phyloP scores from a whole-genome alignment of 1,140 invertebrate genomes.

The Atta cephalotes region DNA sequence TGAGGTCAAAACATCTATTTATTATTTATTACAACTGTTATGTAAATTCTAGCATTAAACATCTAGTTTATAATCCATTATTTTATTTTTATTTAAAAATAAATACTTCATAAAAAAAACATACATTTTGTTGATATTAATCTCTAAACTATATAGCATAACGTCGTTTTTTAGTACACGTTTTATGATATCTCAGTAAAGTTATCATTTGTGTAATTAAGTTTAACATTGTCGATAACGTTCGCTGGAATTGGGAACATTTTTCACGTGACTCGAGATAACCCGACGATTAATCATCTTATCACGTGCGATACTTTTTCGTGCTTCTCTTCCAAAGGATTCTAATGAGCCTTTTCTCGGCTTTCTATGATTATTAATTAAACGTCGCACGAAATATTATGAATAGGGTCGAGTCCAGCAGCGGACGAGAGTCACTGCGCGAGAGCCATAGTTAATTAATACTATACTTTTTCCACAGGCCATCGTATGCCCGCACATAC shows the following conservation, averaged over 20 bases:
- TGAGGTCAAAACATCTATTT: too few species aligned
- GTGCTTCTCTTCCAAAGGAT: too few species aligned
- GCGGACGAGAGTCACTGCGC: not conserved
- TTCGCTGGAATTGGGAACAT: not conserved
- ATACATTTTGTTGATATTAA: not conserved
- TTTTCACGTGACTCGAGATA: conserved; percentile 20
- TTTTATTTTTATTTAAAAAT: not conserved
- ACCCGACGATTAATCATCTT: conserved; percentile 41
- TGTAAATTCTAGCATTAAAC: too few species aligned
- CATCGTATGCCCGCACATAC: not conserved
- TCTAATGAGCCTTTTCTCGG: conserved; percentile 6
- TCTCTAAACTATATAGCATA: not conserved
- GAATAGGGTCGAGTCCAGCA: conserved; percentile 21
- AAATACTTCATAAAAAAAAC: not conserved
- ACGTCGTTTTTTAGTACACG: not conserved
- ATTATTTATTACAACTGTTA: too few species aligned
- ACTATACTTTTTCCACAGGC: conserved; percentile 13
- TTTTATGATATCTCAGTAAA: not conserved
- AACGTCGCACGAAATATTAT: conserved; percentile 42
- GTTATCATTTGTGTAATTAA: conserved; percentile 25
- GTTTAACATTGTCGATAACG: conserved; percentile 23
- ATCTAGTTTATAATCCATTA: too few species aligned
- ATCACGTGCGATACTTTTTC: conserved; percentile 38
- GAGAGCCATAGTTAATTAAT: conserved; percentile 65
- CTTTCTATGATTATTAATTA: conserved; percentile 55